A percentile compares a stretch with the other conserved stretches of the same genome.
These are phyloP conservation scores for Coptodon rendalli DNA, from an alignment of 2,113 vertebrate genomes.

Conservation along the genomic window DNA sequence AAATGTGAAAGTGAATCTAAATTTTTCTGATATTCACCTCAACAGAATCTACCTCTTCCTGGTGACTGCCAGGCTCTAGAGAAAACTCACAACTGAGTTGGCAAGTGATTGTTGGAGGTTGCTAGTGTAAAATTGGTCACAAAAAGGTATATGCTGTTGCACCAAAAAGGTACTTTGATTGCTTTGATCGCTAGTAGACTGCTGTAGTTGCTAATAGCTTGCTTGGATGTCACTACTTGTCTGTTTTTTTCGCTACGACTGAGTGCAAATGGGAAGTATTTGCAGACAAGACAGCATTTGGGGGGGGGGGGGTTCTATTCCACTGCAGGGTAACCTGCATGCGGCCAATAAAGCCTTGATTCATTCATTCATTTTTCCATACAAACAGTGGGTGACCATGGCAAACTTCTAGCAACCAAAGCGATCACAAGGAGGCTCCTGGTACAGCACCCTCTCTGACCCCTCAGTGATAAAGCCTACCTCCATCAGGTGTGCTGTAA, in stretches of 20 bases:
- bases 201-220: background rate
- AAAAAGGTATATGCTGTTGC: background rate
- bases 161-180: background rate
- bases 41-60: constrained; percentile 78
- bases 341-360: no score
- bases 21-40: constrained; percentile 65
- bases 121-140: background rate
- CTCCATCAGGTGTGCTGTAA: background rate
- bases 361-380: background rate
- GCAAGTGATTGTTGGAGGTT: background rate
- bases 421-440: background rate
- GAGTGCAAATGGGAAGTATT: background rate
- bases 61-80: background rate
- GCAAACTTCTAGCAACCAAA: background rate
- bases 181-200: background rate
- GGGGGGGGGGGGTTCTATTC: no score
- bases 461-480: background rate
- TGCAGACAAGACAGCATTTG: background rate
- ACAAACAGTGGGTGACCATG: background rate
- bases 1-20: background rate
- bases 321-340: no score
- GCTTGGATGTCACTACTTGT: background rate
- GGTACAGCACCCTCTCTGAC: background rate
- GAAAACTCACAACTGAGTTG: background rate
- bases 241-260: background rate